Base-by-base conservation (phyloP, 2,113 vertebrate species). In the Gobius niger region DNA sequence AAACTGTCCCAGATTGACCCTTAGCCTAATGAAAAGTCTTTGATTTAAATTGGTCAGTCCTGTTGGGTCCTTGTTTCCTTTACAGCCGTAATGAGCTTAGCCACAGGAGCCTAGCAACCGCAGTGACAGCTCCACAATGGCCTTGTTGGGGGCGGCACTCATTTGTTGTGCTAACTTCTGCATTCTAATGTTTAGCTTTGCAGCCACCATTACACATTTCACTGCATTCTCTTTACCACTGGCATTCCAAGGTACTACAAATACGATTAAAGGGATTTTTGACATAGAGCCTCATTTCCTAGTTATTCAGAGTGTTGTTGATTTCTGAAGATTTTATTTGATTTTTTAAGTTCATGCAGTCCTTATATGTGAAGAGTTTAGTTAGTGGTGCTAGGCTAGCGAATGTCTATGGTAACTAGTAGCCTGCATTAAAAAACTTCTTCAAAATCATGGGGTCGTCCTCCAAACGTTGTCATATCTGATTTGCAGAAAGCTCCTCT, bases 81-180 rank as follows among this genome's bases (percentile, higher is more conserved):
- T 87, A 75, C 76, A 76, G 54, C 68, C 77, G 47, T 81, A 84
- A 88, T 83, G 86, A 86, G 91, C 87, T 87, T 77, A 81, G 83
- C 72, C 14, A 44, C 76, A 64, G 81, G 81, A 72, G 80, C 88
- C 68, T 80, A 88, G 88, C 89, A 88, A 92, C 87, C 46, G 80
- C 77, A 75, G 72, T 71, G 83, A 80, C 78, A 84, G 82, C 77
- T 70, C 54, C 6, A 85, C 71, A 81, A 81, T 85, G 78, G 64
- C 77, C 71, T 57, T 57, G 87, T 81, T 59, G 70, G 79, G 80
- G 84, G 78, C 68, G 71, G 75, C 15, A 15, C 9, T 66, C 24
- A 59, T 84, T 86, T 82, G 71, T 84, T 70, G 73, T 44, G 72
- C 72, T 75, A 85, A 84, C 84, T 71, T 67, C 69, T 3, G 67